Percentiles rank a stretch among this genome's conserved stretches.
Evolutionary conservation across 2,113 vertebrate genomes (phyloP).

Genomic region (Rostratula benghalensis): DNA sequence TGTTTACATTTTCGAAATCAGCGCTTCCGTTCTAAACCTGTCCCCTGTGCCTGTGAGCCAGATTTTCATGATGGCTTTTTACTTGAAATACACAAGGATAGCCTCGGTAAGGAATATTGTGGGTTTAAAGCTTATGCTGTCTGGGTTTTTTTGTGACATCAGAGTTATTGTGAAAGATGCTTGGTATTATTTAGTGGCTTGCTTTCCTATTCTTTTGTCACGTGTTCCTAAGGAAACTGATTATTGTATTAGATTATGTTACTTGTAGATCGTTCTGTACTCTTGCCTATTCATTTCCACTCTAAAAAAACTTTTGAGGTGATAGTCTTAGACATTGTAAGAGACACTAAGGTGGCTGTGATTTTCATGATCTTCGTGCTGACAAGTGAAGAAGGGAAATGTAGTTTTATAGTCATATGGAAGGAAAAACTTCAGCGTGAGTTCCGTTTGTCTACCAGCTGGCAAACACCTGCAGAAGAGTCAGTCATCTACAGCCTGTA

Average conservation of each 20-base stretch:
- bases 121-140: background rate
- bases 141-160: background rate
- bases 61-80: constrained; percentile 93
- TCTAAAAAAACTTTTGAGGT: background rate
- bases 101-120: constrained; percentile 73
- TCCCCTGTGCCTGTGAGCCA: constrained; percentile 94
- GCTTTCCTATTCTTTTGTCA: background rate
- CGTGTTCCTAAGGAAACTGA: background rate
- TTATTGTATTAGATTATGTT: background rate
- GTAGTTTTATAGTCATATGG: background rate
- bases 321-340: background rate
- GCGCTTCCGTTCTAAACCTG: constrained; percentile 93
- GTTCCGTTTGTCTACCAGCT: background rate
- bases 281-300: background rate
- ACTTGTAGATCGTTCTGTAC: background rate
- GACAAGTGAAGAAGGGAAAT: background rate
- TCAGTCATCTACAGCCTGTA: background rate
- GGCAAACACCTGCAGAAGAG: background rate
- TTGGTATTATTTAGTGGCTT: background rate
- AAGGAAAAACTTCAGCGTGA: background rate
- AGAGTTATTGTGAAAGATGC: background rate
- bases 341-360: background rate
- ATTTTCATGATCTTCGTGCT: background rate
- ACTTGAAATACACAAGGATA: constrained; percentile 89
- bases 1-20: constrained; percentile 95